Evolutionary conservation across 37 sponge, comb jelly and placozoan species (phyloP).

Genomic region (Theonella swinhoei): DNA sequence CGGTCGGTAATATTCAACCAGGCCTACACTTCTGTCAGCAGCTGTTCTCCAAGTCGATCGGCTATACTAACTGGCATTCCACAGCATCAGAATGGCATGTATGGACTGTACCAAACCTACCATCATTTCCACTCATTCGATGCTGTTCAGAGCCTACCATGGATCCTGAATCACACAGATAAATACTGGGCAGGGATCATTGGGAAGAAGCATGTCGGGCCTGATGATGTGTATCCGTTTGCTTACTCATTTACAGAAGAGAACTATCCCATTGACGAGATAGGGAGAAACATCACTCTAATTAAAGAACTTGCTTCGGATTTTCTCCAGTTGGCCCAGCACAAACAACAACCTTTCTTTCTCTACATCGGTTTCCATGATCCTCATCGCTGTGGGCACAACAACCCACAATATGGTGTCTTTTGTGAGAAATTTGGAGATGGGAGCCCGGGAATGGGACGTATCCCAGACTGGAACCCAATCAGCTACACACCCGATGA

Average conservation of each 20-base stretch:
- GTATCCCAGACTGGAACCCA: constrained; percentile 82
- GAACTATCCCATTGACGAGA: constrained; percentile 49
- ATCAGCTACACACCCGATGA: constrained; percentile 55
- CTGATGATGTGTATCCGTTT: constrained; percentile 75
- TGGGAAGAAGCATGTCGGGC: constrained; percentile 88
- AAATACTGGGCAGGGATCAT: constrained; percentile 69
- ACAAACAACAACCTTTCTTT: constrained; percentile 49
- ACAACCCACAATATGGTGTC: constrained; percentile 11
- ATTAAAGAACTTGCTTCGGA: constrained; percentile 61
- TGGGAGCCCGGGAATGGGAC: constrained; percentile 57
- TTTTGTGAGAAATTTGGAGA: constrained; percentile 88
- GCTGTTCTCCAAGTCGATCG: constrained; percentile 85
- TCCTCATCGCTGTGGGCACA: constrained; percentile 54
- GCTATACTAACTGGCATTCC: constrained; percentile 74
- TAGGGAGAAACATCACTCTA: constrained; percentile 80
- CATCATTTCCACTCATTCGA: constrained; percentile 76
- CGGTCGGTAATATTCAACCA: constrained; percentile 34
- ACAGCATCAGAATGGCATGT: constrained; percentile 87
- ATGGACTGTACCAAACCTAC: constrained; percentile 62
- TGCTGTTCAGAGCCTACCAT: constrained; percentile 63
- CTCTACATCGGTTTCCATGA: constrained; percentile 82
- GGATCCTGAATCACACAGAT: constrained; percentile 59
- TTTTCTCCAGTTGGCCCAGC: constrained; percentile 58
- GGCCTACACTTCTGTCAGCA: constrained; percentile 76
- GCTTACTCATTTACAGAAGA: constrained; percentile 69